Evolutionary conservation across 1,140 invertebrate genomes (phyloP).

Genomic region (Copidosoma floridanum): DNA sequence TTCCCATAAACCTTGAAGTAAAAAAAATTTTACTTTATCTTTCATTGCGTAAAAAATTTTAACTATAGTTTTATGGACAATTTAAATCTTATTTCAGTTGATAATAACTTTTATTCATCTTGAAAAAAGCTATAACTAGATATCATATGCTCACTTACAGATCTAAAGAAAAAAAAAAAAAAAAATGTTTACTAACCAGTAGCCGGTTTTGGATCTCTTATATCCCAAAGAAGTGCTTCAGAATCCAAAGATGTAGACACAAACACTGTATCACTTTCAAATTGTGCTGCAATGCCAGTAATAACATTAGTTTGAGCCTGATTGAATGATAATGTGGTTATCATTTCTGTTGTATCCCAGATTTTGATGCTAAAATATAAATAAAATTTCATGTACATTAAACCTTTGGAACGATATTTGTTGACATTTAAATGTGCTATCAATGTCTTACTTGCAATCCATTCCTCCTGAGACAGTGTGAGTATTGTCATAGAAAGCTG

Average conservation of each 20-base stretch:
- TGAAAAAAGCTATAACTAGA: too few species aligned
- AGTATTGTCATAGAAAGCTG: constrained; percentile 38
- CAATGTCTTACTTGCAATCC: constrained; percentile 44
- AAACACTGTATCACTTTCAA: constrained; percentile 39
- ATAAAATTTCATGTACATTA: constrained; percentile 1
- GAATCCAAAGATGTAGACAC: constrained; percentile 42
- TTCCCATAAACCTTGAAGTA: constrained; percentile 39
- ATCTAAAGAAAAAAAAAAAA: too few species aligned
- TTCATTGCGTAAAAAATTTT: neutral
- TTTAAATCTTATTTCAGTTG: neutral
- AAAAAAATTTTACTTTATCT: neutral
- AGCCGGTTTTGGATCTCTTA: constrained; percentile 42
- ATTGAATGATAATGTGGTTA: constrained; percentile 35
- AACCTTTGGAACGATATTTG: neutral
- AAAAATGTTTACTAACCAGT: constrained; percentile 31
- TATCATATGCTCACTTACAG: too few species aligned
- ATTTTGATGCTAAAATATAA: constrained; percentile 47
- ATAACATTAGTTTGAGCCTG: constrained; percentile 43
- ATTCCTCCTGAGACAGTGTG: constrained; percentile 43
- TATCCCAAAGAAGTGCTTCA: constrained; percentile 48
- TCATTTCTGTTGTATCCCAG: constrained; percentile 43
- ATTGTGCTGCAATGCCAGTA: constrained; percentile 39
- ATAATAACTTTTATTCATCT: constrained; percentile 3
- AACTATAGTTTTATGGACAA: too few species aligned
- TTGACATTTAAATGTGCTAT: neutral